Evolutionary conservation across 2,888 invertebrate genomes (phyloP), one percentile per base, ranked within the genome.

Genomic region (Argyra leucocephala): DNA sequence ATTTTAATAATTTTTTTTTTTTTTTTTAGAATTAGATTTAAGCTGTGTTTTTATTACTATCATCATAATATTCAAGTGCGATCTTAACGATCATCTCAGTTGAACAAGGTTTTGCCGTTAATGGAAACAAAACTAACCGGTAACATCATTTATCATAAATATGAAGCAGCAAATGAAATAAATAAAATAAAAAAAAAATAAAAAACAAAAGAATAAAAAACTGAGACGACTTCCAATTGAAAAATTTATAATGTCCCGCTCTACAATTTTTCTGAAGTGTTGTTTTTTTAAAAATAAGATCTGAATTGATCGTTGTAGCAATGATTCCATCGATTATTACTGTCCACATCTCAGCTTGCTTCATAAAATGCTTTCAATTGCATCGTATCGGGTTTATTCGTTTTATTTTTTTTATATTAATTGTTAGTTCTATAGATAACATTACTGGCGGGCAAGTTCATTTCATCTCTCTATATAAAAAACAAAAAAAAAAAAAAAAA

Each of bases 21-120:
- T 26, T 26, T 26, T 26, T 26, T 4, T 37, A 48, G 18, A 48
- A 48, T 18, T 48, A 48, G 48, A 48, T 48, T 48, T 18, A 48
- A 48, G 12, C 2, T 48, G 18, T 48, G 4, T 18, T 48, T 15
- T 48, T 48, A 12, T 18, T 48, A 12, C 18, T 48, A 12, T 18
- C 18, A 18, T 1, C 18, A 12, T 18, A n/a, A 48, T n/a, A 48
- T 12, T 31, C 31, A 31, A 31, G 31, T 48, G 48, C n/a, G 48
- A 48, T 48, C 48, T 48, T 15, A 48, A 48, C 48, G 48, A 48
- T 48, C 48, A 48, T 48, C 48, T 48, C 48, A 48, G 18, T 48
- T 48, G 18, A 48, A 48, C 15, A 15, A 48, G 48, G 18, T 48
- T 48, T n/a, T 48, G 48, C 48, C 48, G 48, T 48, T 48, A 48